phyloP scores from a whole-genome alignment of 2,797 vertebrate species.

The Helarctos malayanus region DNA sequence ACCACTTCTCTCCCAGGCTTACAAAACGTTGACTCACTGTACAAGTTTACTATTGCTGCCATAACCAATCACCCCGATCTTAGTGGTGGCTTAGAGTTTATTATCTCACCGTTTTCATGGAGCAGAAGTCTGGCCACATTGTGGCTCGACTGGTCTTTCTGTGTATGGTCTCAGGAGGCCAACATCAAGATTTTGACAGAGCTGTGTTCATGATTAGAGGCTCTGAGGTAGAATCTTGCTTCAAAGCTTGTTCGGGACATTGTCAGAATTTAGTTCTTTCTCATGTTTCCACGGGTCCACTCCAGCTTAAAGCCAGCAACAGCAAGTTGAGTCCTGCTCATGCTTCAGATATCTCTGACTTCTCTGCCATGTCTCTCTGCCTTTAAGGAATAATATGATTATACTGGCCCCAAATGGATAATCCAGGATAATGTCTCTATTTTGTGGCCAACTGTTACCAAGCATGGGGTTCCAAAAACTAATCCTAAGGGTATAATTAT shows the following conservation, averaged over 20 bases:
- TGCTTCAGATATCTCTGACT: neutral
- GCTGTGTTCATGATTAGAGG: neutral
- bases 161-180: neutral
- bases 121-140: neutral
- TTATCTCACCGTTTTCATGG: neutral
- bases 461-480: neutral
- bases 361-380: neutral
- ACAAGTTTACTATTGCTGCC: neutral
- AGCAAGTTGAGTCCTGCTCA: neutral
- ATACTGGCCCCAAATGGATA: neutral
- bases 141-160: neutral
- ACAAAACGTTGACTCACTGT: neutral
- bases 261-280: neutral
- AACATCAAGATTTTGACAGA: neutral
- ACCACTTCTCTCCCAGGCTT: neutral
- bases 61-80: neutral
- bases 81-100: neutral
- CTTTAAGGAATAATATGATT: neutral
- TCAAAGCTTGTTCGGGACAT: neutral
- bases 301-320: neutral
- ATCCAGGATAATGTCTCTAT: neutral
- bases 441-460: neutral
- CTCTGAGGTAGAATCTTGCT: neutral
- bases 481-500: neutral
- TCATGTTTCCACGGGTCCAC: accelerated